Conservation (phyloP, 2,797 vertebrate species). For the Poeciliopsis infans region DNA sequence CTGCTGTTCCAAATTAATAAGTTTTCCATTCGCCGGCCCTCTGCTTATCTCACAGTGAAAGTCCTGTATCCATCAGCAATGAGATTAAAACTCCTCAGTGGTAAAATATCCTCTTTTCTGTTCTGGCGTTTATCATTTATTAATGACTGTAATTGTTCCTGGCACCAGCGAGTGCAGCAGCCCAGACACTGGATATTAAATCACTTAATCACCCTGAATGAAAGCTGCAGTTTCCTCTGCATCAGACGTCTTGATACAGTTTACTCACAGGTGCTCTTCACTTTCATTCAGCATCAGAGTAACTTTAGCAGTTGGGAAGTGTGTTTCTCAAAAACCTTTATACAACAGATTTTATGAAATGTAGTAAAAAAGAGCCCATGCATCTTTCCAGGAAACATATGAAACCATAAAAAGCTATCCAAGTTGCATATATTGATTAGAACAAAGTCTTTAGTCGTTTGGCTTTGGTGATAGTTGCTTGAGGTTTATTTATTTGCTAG, state of each 20-base stretch:
- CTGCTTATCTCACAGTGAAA: constrained; percentile 36
- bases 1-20: constrained; percentile 51
- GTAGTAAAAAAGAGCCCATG: background rate
- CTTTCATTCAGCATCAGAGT: constrained; percentile 28
- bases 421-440: background rate
- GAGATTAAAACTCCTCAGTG: constrained; percentile 43
- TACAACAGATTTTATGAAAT: constrained; percentile 6
- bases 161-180: constrained; percentile 64
- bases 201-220: constrained; percentile 69
- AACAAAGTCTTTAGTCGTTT: background rate
- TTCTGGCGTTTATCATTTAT: constrained; percentile 75
- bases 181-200: constrained; percentile 72
- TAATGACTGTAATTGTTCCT: constrained; percentile 74
- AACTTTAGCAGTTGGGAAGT: constrained; percentile 12
- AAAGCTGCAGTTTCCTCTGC: constrained; percentile 39
- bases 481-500: background rate
- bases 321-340: constrained; percentile 21
- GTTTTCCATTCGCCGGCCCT: constrained; percentile 43
- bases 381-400: background rate
- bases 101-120: constrained; percentile 56
- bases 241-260: constrained; percentile 36
- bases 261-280: constrained; percentile 46
- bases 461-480: background rate
- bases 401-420: background rate
- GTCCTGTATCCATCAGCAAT: constrained; percentile 49